phyloP scores from a whole-genome alignment of 53 echinoderm and acorn worm genomes.

The Crossaster papposus region DNA sequence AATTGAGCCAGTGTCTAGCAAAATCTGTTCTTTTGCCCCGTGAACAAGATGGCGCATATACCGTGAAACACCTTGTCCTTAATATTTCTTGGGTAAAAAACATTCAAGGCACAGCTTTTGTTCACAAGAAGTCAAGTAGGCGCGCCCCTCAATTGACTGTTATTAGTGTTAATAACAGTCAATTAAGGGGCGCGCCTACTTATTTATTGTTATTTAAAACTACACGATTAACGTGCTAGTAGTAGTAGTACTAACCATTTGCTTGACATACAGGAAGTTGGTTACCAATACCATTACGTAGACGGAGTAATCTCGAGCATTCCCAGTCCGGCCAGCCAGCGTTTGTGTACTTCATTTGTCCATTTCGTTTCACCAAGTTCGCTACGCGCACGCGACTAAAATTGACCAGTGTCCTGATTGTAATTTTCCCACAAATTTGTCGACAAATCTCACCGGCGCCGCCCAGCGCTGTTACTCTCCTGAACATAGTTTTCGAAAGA shows the following conservation, averaged over 20 bases:
- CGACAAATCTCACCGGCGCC: neutral
- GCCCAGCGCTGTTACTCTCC: neutral
- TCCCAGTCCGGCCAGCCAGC: neutral
- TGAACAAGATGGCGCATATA: no score
- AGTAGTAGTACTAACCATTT: neutral
- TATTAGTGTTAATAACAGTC: neutral
- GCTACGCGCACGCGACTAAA: neutral
- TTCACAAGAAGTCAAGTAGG: no score
- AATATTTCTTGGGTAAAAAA: no score
- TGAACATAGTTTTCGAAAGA: neutral
- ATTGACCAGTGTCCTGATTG: neutral
- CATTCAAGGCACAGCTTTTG: no score
- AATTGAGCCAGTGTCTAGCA: no score
- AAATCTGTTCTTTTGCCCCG: no score
- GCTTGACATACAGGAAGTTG: neutral
- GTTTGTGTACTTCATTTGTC: neutral
- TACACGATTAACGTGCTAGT: neutral
- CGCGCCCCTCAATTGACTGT: neutral
- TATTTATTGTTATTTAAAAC: no score
- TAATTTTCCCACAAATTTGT: slow-evolving; percentile 18
- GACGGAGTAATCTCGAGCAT: neutral
- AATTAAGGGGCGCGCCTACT: neutral
- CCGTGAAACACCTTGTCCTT: no score
- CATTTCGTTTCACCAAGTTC: neutral
- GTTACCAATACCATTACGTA: neutral